A percentile compares a stretch with the other conserved stretches of the same genome.
These are phyloP conservation scores for Stegana nigrithorax DNA, from an alignment of 2,888 invertebrate genomes.

Conservation along the genomic window DNA sequence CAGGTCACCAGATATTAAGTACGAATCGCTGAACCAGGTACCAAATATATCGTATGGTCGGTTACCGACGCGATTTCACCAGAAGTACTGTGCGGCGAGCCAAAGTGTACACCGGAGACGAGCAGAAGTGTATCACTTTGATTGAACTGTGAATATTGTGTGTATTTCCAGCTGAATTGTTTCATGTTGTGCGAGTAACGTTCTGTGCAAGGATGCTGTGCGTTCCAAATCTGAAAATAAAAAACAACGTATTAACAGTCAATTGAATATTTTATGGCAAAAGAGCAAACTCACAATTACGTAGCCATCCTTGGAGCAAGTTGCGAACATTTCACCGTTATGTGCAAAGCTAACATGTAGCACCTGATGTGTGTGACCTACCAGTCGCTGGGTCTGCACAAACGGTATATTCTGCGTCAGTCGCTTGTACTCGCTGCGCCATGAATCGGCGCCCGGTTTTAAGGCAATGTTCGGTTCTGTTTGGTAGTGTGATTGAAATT, in stretches of 20 bases:
- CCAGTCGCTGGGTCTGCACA: slow-evolving; percentile 77
- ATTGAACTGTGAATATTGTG: slow-evolving; percentile 88
- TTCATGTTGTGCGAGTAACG: slow-evolving; percentile 83
- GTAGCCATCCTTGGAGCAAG: slow-evolving; percentile 87
- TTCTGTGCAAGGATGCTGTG: slow-evolving; percentile 77
- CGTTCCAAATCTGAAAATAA: slow-evolving; percentile 77
- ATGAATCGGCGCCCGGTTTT: slow-evolving; percentile 75
- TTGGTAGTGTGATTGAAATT: slow-evolving; percentile 77
- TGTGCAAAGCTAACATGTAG: slow-evolving; percentile 88
- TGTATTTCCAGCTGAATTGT: slow-evolving; percentile 85
- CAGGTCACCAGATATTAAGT: slow-evolving; percentile 84
- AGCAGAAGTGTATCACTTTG: slow-evolving; percentile 81
- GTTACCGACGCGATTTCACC: slow-evolving; percentile 87
- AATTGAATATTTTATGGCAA: background rate
- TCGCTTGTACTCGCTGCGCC: slow-evolving; percentile 81
- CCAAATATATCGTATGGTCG: slow-evolving; percentile 90
- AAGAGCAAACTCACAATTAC: slow-evolving; percentile 76
- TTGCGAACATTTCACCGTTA: slow-evolving; percentile 86
- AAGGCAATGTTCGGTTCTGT: slow-evolving; percentile 74
- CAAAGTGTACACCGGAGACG: slow-evolving; percentile 87
- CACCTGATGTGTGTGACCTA: slow-evolving; percentile 82
- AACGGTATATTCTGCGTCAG: slow-evolving; percentile 79
- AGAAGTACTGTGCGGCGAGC: slow-evolving; percentile 78
- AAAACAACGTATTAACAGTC: background rate
- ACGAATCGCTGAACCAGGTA: slow-evolving; percentile 87